Conservation (phyloP, 2,113 vertebrate genomes). For the Pseudorectes ferrugineus region DNA sequence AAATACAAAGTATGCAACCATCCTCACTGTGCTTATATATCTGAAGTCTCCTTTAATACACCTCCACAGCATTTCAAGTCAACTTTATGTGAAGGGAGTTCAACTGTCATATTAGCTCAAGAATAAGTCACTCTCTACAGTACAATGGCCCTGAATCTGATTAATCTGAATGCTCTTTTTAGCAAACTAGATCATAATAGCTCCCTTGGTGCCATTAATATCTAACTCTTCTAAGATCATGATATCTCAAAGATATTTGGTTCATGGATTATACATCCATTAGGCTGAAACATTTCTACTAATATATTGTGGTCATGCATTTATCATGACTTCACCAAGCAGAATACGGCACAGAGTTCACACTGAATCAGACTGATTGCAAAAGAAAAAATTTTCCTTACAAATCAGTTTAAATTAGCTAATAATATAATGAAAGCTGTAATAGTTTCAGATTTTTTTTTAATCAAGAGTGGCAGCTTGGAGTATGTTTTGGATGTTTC, state of each 20-base stretch:
- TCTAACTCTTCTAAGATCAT: slow-evolving; percentile 31
- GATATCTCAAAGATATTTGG: slow-evolving; percentile 38
- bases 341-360: not conserved
- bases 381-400: not conserved
- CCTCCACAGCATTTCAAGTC: not conserved
- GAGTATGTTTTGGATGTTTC: not conserved
- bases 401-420: not conserved
- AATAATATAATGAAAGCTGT: not conserved
- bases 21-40: not conserved
- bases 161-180: slow-evolving; percentile 50
- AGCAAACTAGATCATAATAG: slow-evolving; percentile 48
- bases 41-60: not conserved
- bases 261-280: slow-evolving; percentile 37
- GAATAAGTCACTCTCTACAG: slow-evolving; percentile 6
- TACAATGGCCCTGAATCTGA: slow-evolving; percentile 32
- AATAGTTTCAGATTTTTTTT: not conserved
- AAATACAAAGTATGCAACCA: not conserved
- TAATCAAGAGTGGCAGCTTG: not conserved
- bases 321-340: slow-evolving; percentile 16
- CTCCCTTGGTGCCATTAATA: slow-evolving; percentile 44
- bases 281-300: slow-evolving; percentile 26
- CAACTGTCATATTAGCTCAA: not conserved
- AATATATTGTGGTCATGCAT: slow-evolving; percentile 10
- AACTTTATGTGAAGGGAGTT: not conserved
- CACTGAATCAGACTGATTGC: not conserved